Evolutionary conservation across 2,113 vertebrate species (phyloP).

Genomic region (Euleptes europaea): DNA sequence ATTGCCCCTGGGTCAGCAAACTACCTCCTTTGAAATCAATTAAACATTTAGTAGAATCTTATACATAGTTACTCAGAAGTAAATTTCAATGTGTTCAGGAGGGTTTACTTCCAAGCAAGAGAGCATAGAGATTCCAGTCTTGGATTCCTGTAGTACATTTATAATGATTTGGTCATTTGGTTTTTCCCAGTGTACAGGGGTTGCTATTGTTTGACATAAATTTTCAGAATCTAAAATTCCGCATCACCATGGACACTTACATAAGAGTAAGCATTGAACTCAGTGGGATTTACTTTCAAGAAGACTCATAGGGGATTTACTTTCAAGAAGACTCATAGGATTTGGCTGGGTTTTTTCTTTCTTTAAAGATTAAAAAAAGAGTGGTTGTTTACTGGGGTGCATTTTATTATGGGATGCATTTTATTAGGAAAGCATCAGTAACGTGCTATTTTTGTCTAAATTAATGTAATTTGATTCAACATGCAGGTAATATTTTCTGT

Average conservation of each 20-base stretch:
- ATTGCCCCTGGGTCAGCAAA: too few relatives aligned
- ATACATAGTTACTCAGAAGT: not conserved
- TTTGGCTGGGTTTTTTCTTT: slow-evolving; percentile 4
- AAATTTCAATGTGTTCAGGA: not conserved
- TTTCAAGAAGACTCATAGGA: too few relatives aligned
- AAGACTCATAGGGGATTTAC: not conserved
- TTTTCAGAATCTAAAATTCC: slow-evolving; percentile 21
- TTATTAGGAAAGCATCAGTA: fast-evolving
- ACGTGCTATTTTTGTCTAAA: not conserved
- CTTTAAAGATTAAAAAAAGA: slow-evolving; percentile 23
- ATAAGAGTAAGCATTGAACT: too few relatives aligned
- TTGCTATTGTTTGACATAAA: slow-evolving; percentile 4
- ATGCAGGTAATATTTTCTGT: not conserved
- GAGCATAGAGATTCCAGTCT: not conserved
- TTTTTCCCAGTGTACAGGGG: not conserved
- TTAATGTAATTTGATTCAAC: not conserved
- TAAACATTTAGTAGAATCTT: not conserved
- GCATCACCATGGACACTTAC: too few relatives aligned
- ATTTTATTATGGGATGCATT: not conserved
- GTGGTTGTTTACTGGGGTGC: not conserved
- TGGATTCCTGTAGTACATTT: not conserved
- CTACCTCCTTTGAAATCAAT: not conserved
- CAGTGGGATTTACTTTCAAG: too few relatives aligned
- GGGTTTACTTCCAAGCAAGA: not conserved
- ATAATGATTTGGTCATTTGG: not conserved